A percentile compares a stretch with the other conserved stretches of the same genome.
Evolutionary conservation across 2,113 vertebrate genomes (phyloP).

Genomic region (zebrafish (Danio rerio)): DNA sequence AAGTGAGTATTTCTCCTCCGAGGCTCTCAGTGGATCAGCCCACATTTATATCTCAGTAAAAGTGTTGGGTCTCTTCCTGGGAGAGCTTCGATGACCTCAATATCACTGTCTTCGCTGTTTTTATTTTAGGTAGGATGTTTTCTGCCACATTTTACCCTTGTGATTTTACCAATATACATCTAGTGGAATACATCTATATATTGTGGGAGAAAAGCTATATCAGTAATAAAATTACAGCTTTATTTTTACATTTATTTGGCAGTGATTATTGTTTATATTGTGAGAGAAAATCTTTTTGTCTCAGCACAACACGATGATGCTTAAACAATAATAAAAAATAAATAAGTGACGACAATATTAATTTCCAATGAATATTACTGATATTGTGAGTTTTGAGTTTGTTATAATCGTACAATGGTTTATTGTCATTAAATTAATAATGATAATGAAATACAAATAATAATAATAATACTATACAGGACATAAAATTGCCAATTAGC

Average conservation of each 20-base stretch:
- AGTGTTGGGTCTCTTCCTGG: neutral
- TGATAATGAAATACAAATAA: too few relatives aligned
- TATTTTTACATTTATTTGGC: neutral
- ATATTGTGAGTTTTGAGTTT: too few relatives aligned
- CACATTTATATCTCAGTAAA: neutral
- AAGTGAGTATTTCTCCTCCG: slow-evolving; percentile 5
- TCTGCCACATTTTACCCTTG: neutral
- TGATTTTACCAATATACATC: neutral
- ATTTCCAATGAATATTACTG: too few relatives aligned
- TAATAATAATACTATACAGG: too few relatives aligned
- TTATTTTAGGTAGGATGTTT: neutral
- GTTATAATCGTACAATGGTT: too few relatives aligned
- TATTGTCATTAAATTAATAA: too few relatives aligned
- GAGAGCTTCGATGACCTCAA: neutral
- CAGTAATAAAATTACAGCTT: neutral
- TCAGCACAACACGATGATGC: too few relatives aligned
- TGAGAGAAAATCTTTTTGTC: too few relatives aligned
- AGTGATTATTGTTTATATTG: too few relatives aligned
- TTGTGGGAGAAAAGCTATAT: neutral
- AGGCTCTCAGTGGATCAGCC: slow-evolving; percentile 4
- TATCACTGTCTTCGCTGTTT: neutral
- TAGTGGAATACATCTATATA: neutral
- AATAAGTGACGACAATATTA: too few relatives aligned
- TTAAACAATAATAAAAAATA: too few relatives aligned
- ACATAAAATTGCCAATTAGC: too few relatives aligned